Evolutionary conservation across 2,888 invertebrate species (phyloP), one percentile per base, ranked within the genome.

Genomic region (Chironomus riparius): DNA sequence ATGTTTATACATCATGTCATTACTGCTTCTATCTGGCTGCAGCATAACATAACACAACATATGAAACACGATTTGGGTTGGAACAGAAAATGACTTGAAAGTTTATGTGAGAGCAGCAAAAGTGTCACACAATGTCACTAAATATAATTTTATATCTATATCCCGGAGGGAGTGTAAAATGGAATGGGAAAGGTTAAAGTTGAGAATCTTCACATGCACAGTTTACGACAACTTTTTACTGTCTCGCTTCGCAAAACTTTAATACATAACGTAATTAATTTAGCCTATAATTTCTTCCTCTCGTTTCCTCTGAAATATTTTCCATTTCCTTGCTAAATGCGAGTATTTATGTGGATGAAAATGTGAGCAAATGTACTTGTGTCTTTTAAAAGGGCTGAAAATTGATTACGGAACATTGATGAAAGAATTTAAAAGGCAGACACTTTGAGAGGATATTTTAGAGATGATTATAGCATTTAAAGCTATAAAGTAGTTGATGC

Each of bases 51-150:
- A 74, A 74, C 73, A 74, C 24, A 65, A 74, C 38, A 56, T 56
- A 22, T 12, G 65, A 21, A 74, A 74, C 74, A 74, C 48, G 74
- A 74, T 47, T 74, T 62, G 74, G 74, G 74, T 38, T 61, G 74
- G 47, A 15, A 61, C 73, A 4, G 56, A 21, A 38, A 65, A 72
- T 61, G 62, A 22, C 15, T 65, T 24, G 21, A 65, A 24, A 65
- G 24, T 24, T 65, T 65, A 65, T 65, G 65, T 24, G 65, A 13
- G 65, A 24, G 56, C 38, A 38, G 38, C 65, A 65, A 21, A 65
- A 21, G 18, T 62, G 62, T 62, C 62, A 62, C 62, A 21, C 21
- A 22, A 38, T 38, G 38, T 38, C 38, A 38, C 38, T 38, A 38
- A 38, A 7, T 38, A 38, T 38, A 38, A 38, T 38, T 65, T 24